Conservation (phyloP, 2,888 invertebrate genomes). For the Colostygia pectinataria region DNA sequence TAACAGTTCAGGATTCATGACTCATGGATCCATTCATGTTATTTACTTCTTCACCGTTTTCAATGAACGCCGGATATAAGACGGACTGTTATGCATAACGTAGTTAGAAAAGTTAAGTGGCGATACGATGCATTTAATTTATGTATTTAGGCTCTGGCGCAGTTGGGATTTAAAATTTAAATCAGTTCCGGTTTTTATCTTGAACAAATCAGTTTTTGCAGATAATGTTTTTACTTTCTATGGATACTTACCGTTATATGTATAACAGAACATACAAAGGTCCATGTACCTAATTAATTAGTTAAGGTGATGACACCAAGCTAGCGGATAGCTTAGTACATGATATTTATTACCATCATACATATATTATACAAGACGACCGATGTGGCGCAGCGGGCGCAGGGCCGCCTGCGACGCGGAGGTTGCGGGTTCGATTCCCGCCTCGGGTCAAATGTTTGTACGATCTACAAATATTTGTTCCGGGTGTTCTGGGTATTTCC, state of each 20-base stretch:
- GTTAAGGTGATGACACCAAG: no score
- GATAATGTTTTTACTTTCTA: conserved; percentile 26
- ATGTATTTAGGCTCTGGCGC: conserved; percentile 50
- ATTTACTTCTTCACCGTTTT: neutral
- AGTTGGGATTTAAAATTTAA: conserved; percentile 46
- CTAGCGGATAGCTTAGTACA: no score
- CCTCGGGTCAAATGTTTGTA: no score
- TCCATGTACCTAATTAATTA: no score
- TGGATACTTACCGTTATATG: conserved; percentile 5
- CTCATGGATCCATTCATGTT: no score
- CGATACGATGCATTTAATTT: conserved; percentile 77
- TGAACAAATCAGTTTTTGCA: conserved; percentile 29
- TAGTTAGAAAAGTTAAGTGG: conserved; percentile 78
- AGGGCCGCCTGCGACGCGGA: no score
- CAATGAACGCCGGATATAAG: conserved; percentile 25
- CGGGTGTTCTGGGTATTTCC: no score
- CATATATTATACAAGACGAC: no score
- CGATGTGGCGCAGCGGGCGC: no score
- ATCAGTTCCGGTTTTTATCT: conserved; percentile 22
- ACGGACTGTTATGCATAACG: conserved; percentile 72
- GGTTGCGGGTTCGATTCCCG: no score
- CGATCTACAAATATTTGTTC: no score
- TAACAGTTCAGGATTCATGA: neutral
- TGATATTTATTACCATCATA: no score
- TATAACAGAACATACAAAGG: neutral